Percentiles rank a stretch among this genome's conserved stretches.
Conservation (phyloP, 2,113 vertebrate species). For the Charina bottae region DNA sequence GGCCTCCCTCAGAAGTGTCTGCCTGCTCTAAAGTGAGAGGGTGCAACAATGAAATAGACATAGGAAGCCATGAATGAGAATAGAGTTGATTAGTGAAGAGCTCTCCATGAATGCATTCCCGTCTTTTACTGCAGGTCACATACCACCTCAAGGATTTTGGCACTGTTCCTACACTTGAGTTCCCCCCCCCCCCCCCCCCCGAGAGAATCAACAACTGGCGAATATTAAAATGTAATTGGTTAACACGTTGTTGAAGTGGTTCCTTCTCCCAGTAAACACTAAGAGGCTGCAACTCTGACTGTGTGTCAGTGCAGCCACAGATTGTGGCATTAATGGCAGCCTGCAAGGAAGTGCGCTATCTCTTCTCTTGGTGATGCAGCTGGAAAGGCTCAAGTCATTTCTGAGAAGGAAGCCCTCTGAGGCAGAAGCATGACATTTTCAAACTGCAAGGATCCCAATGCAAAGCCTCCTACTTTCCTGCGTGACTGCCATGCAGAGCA, state of each 20-base stretch:
- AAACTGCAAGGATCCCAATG: neutral
- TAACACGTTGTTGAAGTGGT: constrained; percentile 2
- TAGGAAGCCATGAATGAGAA: constrained; percentile 31
- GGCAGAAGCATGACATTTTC: constrained; percentile 13
- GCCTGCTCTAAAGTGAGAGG: too few species aligned
- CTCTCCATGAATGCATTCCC: constrained; percentile 27
- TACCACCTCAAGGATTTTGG: constrained; percentile 43
- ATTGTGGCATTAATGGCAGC: neutral
- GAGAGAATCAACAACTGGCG: constrained; percentile 12
- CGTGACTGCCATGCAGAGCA: neutral
- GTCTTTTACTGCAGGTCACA: constrained; percentile 37
- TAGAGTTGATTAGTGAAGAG: constrained; percentile 52
- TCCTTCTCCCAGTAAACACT: neutral
- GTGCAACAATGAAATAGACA: constrained; percentile 1
- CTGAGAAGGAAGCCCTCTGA: neutral
- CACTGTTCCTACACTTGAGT: constrained; percentile 17
- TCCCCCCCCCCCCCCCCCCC: too few species aligned
- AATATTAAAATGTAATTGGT: constrained; percentile 40
- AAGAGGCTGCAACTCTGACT: neutral
- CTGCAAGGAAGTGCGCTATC: neutral
- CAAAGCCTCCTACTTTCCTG: neutral
- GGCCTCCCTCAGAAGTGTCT: neutral
- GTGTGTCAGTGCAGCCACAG: neutral
- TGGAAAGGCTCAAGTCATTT: neutral
- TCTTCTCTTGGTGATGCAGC: neutral